Percentiles rank a stretch among this genome's conserved stretches.
Evolutionary conservation across 2,113 vertebrate genomes (phyloP).

Genomic region (Peromyscus maniculatus): DNA sequence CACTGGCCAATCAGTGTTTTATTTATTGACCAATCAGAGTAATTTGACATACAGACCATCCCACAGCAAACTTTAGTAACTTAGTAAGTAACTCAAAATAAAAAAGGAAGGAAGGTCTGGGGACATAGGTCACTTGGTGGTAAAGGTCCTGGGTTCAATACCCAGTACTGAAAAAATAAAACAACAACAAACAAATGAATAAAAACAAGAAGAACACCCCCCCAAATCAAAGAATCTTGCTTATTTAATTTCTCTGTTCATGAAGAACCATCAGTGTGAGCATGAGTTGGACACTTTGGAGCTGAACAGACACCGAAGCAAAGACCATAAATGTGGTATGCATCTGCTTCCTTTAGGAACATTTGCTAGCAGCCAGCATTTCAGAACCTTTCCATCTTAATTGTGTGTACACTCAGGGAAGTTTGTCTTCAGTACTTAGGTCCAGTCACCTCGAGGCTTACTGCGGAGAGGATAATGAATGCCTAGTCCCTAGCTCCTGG

Average conservation of each 20-base stretch:
- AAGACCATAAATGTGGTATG: neutral
- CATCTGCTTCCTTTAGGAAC: constrained; percentile 13
- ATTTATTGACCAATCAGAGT: too few relatives aligned
- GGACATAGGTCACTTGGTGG: neutral
- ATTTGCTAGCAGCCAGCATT: neutral
- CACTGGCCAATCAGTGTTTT: too few relatives aligned
- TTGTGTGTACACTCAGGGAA: neutral
- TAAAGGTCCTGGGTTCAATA: neutral
- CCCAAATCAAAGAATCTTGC: neutral
- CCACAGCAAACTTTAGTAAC: neutral
- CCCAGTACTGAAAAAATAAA: neutral
- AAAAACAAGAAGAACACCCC: neutral
- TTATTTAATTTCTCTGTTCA: constrained; percentile 13
- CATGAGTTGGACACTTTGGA: neutral
- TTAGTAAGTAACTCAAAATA: neutral
- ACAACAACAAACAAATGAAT: neutral
- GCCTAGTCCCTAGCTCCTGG: neutral
- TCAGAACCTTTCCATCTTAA: neutral
- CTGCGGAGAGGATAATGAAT: neutral
- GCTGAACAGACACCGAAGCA: neutral
- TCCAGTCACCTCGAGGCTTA: neutral
- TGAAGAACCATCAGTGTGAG: neutral
- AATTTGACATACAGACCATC: too few relatives aligned
- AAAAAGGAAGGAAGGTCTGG: neutral
- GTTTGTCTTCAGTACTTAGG: neutral